Conservation (phyloP, 2,797 vertebrate species). For the Ibycter americanus region DNA sequence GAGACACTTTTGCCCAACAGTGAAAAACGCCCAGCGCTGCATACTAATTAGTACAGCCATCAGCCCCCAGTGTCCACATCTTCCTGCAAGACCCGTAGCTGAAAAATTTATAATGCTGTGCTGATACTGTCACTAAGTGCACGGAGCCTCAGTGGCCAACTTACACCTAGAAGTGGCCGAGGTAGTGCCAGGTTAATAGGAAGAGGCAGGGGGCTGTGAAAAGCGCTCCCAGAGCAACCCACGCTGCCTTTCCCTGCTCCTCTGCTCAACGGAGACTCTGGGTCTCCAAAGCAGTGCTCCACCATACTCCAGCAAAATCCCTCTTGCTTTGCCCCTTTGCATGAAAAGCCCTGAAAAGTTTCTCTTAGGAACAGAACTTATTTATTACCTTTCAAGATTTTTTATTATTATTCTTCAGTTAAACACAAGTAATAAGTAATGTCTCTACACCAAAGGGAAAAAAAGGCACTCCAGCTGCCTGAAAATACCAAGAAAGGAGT, state of each 20-base stretch:
- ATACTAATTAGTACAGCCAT: neutral
- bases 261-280: neutral
- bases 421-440: conserved; percentile 33
- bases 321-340: neutral
- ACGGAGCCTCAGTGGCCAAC: neutral
- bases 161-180: neutral
- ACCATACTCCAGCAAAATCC: neutral
- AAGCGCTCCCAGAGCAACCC: neutral
- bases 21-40: neutral
- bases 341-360: neutral
- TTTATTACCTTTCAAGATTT: neutral
- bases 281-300: neutral
- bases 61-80: neutral
- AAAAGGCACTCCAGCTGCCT: neutral
- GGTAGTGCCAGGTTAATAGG: neutral
- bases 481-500: conserved; percentile 17
- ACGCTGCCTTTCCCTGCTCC: neutral
- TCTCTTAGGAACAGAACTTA: neutral
- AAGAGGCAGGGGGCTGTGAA: neutral
- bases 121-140: neutral
- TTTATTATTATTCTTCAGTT: neutral
- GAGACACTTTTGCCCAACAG: neutral
- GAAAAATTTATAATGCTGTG: neutral
- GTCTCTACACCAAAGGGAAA: neutral
- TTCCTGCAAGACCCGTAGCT: neutral